Conservation (phyloP, 2,113 vertebrate genomes). For the Cyprinodon variegatus region DNA sequence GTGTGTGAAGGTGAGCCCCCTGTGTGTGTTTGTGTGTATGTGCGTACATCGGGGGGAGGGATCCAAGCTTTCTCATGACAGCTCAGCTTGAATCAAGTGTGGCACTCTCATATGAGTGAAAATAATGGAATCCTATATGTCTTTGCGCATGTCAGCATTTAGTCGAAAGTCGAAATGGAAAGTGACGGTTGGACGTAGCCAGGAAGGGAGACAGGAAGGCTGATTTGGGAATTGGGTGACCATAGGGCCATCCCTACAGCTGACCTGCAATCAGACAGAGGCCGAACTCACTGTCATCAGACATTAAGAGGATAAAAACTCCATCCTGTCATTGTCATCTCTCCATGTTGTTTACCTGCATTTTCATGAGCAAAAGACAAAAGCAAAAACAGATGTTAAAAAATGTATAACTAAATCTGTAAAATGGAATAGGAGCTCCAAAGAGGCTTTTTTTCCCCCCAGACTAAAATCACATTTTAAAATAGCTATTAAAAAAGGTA, state of each 20-base stretch:
- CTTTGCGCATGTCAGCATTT: constrained; percentile 73
- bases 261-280: constrained; percentile 62
- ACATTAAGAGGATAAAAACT: constrained; percentile 47
- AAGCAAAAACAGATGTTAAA: background rate
- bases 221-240: constrained; percentile 59
- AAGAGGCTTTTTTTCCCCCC: background rate
- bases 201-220: constrained; percentile 36
- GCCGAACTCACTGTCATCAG: constrained; percentile 50
- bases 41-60: constrained; percentile 7
- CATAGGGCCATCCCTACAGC: constrained; percentile 24
- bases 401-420: background rate
- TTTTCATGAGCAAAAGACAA: background rate
- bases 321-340: constrained; percentile 36
- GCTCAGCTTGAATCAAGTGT: constrained; percentile 73
- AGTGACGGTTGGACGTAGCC: constrained; percentile 64
- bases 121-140: constrained; percentile 80
- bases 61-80: constrained; percentile 57
- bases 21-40: constrained; percentile 15
- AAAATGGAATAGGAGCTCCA: background rate
- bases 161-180: constrained; percentile 63
- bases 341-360: constrained; percentile 25
- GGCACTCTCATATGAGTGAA: constrained; percentile 77
- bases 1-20: constrained; percentile 63
- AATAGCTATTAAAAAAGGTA: no score
- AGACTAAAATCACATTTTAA: background rate